A percentile compares a stretch with the other conserved stretches of the same genome.
Evolutionary conservation across 2,888 invertebrate species (phyloP).

Genomic region (Drosophila fungiperda): DNA sequence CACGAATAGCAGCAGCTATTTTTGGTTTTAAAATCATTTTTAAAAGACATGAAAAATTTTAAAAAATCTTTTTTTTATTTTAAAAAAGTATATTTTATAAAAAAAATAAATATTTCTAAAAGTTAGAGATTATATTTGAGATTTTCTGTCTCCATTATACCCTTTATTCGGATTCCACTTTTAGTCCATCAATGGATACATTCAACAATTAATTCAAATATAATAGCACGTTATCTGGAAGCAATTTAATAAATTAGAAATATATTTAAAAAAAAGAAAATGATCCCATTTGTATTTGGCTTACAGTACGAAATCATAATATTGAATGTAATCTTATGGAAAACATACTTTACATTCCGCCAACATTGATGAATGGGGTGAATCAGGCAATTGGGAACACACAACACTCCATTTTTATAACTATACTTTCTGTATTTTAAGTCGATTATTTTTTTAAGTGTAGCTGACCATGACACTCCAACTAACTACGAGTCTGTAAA

Average conservation of each 20-base stretch:
- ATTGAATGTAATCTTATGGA: background rate
- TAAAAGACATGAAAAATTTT: background rate
- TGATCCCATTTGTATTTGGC: background rate
- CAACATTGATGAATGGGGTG: background rate
- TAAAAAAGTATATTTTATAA: background rate
- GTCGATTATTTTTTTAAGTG: background rate
- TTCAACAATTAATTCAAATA: background rate
- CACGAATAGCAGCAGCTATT: background rate
- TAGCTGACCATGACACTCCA: background rate
- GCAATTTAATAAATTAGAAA: background rate
- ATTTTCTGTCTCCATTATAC: background rate
- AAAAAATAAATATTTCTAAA: background rate
- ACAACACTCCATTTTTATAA: background rate
- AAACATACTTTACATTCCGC: background rate
- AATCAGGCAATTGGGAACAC: background rate
- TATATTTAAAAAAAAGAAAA: background rate
- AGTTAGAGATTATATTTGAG: background rate
- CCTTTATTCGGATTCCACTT: no score
- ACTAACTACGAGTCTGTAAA: conserved; percentile 47
- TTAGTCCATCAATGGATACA: background rate
- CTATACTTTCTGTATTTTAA: background rate
- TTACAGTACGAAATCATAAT: background rate
- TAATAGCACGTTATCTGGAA: background rate
- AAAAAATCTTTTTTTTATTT: background rate
- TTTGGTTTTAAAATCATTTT: background rate